Percentiles rank a stretch among this genome's conserved stretches.
Evolutionary conservation across 1,140 invertebrate species (phyloP).

Genomic region (Nebria ingens): DNA sequence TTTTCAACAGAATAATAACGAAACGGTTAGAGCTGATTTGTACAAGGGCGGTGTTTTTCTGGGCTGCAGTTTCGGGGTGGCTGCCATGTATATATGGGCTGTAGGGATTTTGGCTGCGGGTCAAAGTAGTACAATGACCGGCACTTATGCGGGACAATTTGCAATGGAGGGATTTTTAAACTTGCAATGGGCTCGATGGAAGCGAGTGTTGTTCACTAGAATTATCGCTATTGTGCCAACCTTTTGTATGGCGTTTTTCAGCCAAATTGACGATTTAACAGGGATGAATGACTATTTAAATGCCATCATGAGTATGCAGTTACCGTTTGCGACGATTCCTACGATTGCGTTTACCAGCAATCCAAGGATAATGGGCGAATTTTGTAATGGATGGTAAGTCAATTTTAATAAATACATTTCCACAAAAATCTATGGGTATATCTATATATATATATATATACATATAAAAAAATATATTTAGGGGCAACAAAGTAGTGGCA

Average conservation of each 20-base stretch:
- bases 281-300: conserved; percentile 86
- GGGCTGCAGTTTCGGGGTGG: conserved; percentile 72
- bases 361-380: conserved; percentile 73
- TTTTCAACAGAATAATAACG: conserved; percentile 38
- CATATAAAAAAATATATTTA: conserved; percentile 36
- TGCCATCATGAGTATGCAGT: conserved; percentile 78
- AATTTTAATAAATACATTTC: neutral
- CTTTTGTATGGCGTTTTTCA: conserved; percentile 66
- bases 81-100: conserved; percentile 84
- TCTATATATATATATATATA: neutral
- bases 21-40: conserved; percentile 61
- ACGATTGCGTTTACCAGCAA: conserved; percentile 83
- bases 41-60: conserved; percentile 78
- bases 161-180: conserved; percentile 84
- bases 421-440: neutral
- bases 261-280: conserved; percentile 65
- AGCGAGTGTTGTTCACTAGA: conserved; percentile 76
- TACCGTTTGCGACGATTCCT: conserved; percentile 78
- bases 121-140: conserved; percentile 88
- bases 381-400: conserved; percentile 61
- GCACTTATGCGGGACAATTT: conserved; percentile 62
- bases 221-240: conserved; percentile 84
- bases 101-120: conserved; percentile 85
- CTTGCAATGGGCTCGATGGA: conserved; percentile 82
- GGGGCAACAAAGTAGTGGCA: conserved; percentile 57